Evolutionary conservation across 2,888 invertebrate species (phyloP), one percentile per base, ranked within the genome.

Genomic region (Iselma pallidipennis): DNA sequence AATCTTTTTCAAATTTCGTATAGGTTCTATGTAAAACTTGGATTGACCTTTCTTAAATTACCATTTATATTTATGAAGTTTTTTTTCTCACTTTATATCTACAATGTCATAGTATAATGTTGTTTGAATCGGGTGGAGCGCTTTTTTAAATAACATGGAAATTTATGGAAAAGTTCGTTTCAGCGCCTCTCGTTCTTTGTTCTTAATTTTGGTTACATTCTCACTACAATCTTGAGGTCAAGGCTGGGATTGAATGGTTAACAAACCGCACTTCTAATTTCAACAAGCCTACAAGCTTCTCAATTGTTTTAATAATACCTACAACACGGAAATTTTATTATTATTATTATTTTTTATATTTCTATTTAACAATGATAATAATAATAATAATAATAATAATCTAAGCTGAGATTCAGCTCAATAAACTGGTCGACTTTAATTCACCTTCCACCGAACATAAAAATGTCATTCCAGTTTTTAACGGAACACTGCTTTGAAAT

Each of bases 401-500:
- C 9, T 9, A 6, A 45, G 45, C 21, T 45, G 45, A 12, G 45
- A 45, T 45, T 45, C 16, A 21, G 45, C 33, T 25, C 25, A 55
- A 60, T 58, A 57, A 62, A 58, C 58, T 62, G 62, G 53, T 50
- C 63, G 50, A 59, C 59, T 59, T 55, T 65, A 65, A 61, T 63
- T 59, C 63, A 63, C 67, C 65, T 69, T 67, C 69, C 66, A 66
- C 61, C 66, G 56, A 71, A 73, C 71, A 71, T 74, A 77, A 76
- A 76, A 76, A 76, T 73, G 77, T 74, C 77, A 77, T 73, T 77
- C 75, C 76, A 73, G 72, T 75, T 74, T 74, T 76, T 77, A 79
- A 77, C 77, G 78, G 77, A 79, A 78, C 78, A 74, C 74, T 76
- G 78, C 75, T 68, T 71, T 72, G 74, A 73, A 78, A 77, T 79